Base-by-base conservation (phyloP, 1,140 invertebrate genomes). In the Bombus superbus region DNA sequence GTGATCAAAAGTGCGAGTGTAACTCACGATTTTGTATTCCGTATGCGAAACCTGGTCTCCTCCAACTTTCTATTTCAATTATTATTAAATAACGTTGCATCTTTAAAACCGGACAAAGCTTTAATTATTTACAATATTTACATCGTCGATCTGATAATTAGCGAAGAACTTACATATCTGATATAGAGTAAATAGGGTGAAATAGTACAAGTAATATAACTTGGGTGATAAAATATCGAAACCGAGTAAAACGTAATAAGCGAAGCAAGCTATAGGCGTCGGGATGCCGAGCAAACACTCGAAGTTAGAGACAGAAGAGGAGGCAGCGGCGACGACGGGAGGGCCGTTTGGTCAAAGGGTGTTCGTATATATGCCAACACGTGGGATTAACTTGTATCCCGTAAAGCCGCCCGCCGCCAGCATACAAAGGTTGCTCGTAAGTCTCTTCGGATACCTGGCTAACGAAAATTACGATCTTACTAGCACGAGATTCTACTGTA, bases 371-470 rank as follows among this genome's bases (percentile, higher is more conserved):
- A 88, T 82, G 85, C 83, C 88, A 80, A 71, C 81, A 90, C 83
- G 77, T 89, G 90, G 91, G 93, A 94, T 95, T 94, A 95, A 94
- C 93, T 94, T 94, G 93, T 94, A 93, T 85, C 89, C 87, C 81
- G 90, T 91, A 91, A 93, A 94, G 86, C 87, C 90, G 86, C 78
- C 89, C 88, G 89, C 88, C 92, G 90, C 89, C 89, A 89, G 87
- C 87, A 91, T 93, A 94, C 92, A 93, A 92, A 92, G 88, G 90
- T 86, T 73, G 88, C 72, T 91, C 92, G 85, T 94, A 94, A 94
- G 91, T 94, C 93, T 92, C 89, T 13, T 64, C 90, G 92, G 93
- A 93, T 93, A 92, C 91, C 92, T 92, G 91, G 90, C 93, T 88
- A 90, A 91, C 90, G 89, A 91, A 89, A 95, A 92, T 93, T 94